Percentiles rank a stretch among this genome's conserved stretches.
These are phyloP conservation scores for Triplophysa siluroides DNA, from an alignment of 2,113 vertebrate genomes.

Conservation along the genomic window DNA sequence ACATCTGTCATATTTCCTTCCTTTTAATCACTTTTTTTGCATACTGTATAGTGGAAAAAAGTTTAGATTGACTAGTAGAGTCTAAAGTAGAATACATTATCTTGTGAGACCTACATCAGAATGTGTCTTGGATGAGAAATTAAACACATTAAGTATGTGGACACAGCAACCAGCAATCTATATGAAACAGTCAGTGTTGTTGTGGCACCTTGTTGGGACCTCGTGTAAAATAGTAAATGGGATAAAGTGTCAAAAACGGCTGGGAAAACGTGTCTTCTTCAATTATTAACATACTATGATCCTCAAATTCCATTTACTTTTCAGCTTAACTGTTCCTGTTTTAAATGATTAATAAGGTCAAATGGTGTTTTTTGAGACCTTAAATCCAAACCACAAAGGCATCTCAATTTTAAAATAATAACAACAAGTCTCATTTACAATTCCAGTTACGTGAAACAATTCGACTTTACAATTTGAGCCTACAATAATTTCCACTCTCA, in stretches of 20 bases:
- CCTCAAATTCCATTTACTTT: constrained; percentile 21
- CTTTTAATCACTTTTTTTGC: not conserved
- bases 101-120: too few species aligned
- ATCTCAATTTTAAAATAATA: not conserved
- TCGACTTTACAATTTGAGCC: not conserved
- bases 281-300: constrained; percentile 25
- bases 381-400: not conserved
- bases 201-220: too few species aligned
- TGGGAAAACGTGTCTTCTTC: not conserved
- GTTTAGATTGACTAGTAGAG: too few species aligned
- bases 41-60: not conserved
- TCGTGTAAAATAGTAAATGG: too few species aligned
- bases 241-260: too few species aligned
- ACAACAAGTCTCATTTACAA: not conserved
- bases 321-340: not conserved
- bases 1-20: not conserved
- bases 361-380: not conserved
- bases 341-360: constrained; percentile 10
- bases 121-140: too few species aligned
- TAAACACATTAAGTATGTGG: too few species aligned
- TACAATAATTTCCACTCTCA: not conserved
- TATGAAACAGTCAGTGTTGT: too few species aligned
- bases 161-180: too few species aligned
- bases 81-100: too few species aligned
- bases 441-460: too few species aligned